A percentile compares a stretch with the other conserved stretches of the same genome.
phyloP scores from a whole-genome alignment of 92 coral and sea anemone species.

The Plumapathes pennacea region DNA sequence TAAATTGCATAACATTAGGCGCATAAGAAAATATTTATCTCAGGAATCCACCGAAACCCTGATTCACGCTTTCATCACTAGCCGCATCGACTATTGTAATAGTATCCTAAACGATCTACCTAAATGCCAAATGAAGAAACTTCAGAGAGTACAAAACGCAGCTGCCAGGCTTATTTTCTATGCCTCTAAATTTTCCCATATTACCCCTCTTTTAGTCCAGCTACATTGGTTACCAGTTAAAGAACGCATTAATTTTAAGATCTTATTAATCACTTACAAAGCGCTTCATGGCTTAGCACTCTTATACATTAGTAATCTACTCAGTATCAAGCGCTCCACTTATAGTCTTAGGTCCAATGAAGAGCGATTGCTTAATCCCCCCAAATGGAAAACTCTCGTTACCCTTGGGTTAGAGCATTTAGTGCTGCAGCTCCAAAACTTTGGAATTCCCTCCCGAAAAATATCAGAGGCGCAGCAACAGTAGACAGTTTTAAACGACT shows the following conservation, averaged over 20 bases:
- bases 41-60: slow-evolving; percentile 9
- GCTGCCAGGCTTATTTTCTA: slow-evolving; percentile 24
- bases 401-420: no score
- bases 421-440: no score
- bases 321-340: no score
- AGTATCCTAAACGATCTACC: slow-evolving; percentile 39
- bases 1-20: slow-evolving; percentile 27
- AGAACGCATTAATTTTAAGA: slow-evolving; percentile 13
- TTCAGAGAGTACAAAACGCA: slow-evolving; percentile 30
- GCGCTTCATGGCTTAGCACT: slow-evolving; percentile 14
- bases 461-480: no score
- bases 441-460: no score
- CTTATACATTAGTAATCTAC: no score
- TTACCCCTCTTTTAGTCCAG: slow-evolving; percentile 17
- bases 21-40: slow-evolving; percentile 28
- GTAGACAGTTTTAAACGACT: no score
- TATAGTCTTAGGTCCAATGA: no score
- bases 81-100: slow-evolving; percentile 24
- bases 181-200: slow-evolving; percentile 23
- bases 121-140: slow-evolving; percentile 17
- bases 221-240: slow-evolving; percentile 24
- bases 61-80: slow-evolving; percentile 22
- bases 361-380: no score
- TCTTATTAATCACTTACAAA: slow-evolving; percentile 9
- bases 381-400: no score